Conservation (phyloP, 1,140 invertebrate species). For the Rhagoletis pomonella region DNA sequence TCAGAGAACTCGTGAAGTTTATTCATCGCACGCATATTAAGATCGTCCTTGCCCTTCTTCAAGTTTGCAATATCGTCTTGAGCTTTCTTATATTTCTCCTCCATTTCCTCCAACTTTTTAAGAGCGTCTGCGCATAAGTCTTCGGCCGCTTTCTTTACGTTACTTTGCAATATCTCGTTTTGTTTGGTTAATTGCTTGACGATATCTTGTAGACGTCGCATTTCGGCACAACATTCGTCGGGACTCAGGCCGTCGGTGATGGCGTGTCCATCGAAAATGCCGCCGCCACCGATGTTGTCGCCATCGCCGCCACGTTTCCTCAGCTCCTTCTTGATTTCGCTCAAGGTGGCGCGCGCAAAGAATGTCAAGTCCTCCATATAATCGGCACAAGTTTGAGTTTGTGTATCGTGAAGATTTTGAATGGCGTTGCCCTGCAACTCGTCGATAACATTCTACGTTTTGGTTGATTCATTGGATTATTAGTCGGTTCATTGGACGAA, state of each 20-base stretch:
- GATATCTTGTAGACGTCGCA: conserved; percentile 43
- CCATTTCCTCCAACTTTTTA: conserved; percentile 42
- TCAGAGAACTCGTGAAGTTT: conserved; percentile 42
- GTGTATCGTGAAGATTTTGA: conserved; percentile 53
- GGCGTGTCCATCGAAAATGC: not conserved
- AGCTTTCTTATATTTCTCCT: conserved; percentile 24
- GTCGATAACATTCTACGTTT: conserved; percentile 52
- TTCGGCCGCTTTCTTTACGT: conserved; percentile 23
- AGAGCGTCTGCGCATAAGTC: conserved; percentile 39
- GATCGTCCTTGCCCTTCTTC: conserved; percentile 1
- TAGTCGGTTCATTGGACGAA: no score
- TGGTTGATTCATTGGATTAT: no score
- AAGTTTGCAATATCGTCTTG: conserved; percentile 32
- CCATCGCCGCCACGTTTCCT: conserved; percentile 42
- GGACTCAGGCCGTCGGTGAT: not conserved
- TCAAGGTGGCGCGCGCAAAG: conserved; percentile 64
- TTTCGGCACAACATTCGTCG: conserved; percentile 53
- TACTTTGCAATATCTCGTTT: conserved; percentile 34
- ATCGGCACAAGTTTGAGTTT: conserved; percentile 59
- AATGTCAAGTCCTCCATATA: conserved; percentile 65
- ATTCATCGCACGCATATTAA: conserved; percentile 13
- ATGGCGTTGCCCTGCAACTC: conserved; percentile 61
- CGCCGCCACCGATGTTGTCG: conserved; percentile 28
- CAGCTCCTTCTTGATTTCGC: conserved; percentile 65
- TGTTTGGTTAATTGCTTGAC: conserved; percentile 36